These are phyloP conservation scores for Kradibia gibbosae DNA, from an alignment of 1,140 invertebrate species.

Conservation along the genomic window DNA sequence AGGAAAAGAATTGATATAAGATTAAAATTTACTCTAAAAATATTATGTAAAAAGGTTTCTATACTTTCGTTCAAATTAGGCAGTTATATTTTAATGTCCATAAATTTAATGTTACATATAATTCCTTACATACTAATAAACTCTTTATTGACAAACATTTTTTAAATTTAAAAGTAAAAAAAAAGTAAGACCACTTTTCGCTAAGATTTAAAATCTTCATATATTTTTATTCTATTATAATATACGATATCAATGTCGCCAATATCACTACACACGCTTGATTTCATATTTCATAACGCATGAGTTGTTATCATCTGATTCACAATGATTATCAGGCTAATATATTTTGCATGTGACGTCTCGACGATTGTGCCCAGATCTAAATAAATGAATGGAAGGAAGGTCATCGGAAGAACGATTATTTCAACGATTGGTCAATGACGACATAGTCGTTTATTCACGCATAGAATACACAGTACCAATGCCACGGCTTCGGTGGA, in stretches of 20 bases:
- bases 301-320: neutral
- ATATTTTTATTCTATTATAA: neutral
- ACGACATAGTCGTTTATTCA: neutral
- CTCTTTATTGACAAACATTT: too few species aligned
- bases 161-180: too few species aligned
- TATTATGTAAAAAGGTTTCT: too few species aligned
- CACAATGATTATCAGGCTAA: slow-evolving; percentile 21
- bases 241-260: neutral
- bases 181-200: neutral
- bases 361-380: neutral
- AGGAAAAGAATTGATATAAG: too few species aligned
- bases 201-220: too few species aligned
- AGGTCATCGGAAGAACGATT: neutral
- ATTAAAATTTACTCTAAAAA: too few species aligned
- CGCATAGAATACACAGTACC: neutral
- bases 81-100: too few species aligned
- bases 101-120: too few species aligned
- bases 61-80: too few species aligned
- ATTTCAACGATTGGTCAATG: slow-evolving; percentile 28
- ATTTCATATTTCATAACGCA: slow-evolving; percentile 19
- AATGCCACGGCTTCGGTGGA: slow-evolving; percentile 1
- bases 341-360: slow-evolving; percentile 15
- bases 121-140: too few species aligned
- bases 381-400: neutral
- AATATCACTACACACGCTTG: neutral